Evolutionary conservation across 2,888 invertebrate species (phyloP).

Genomic region (Gymnosoma rotundatum): DNA sequence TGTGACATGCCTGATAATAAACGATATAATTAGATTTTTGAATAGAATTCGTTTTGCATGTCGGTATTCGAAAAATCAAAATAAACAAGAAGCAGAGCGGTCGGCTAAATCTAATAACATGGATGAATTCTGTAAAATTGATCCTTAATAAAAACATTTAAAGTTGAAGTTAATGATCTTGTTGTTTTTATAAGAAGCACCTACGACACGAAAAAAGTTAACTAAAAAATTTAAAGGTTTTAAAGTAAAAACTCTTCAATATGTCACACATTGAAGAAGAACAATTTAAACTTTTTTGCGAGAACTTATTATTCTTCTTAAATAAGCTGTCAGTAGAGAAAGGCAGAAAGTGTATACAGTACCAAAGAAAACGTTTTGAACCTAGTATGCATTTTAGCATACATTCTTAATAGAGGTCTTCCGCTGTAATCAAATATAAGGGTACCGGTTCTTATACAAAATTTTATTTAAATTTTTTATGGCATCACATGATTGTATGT

Average conservation of each 20-base stretch:
- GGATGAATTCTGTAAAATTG: no score
- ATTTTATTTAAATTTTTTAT: constrained; percentile 8
- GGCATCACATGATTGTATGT: constrained; percentile 14
- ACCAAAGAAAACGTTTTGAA: no score
- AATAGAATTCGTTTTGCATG: no score
- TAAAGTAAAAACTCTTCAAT: neutral
- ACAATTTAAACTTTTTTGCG: neutral
- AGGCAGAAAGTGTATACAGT: neutral
- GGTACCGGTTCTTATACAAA: constrained; percentile 55
- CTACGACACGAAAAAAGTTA: constrained; percentile 10
- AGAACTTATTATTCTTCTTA: neutral
- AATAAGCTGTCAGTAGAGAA: neutral
- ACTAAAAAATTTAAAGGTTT: neutral
- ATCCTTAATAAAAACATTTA: constrained; percentile 48
- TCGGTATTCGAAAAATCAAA: no score
- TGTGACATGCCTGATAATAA: no score
- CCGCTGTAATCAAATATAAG: constrained; percentile 35
- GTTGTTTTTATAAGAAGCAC: constrained; percentile 10
- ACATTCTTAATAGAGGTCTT: constrained; percentile 28
- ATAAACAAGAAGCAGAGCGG: no score
- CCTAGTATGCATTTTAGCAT: neutral
- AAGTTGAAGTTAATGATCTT: constrained; percentile 63
- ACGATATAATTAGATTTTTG: no score
- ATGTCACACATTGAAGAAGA: neutral
- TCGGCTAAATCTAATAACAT: no score